These are phyloP conservation scores for Uria lomvia DNA, from an alignment of 2,113 vertebrate genomes.

Conservation along the genomic window DNA sequence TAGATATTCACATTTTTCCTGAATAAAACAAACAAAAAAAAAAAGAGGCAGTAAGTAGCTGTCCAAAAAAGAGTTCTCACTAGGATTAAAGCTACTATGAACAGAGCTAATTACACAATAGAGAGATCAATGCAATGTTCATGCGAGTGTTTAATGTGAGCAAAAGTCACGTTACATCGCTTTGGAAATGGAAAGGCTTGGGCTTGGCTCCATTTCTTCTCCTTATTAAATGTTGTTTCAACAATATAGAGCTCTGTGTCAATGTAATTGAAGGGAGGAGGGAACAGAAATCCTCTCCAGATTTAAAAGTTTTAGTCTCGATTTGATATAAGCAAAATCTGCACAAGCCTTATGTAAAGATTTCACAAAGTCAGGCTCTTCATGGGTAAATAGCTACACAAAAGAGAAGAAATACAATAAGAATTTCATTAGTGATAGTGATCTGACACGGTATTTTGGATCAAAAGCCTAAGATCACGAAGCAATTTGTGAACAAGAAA, in stretches of 20 bases:
- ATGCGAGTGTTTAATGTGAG: neutral
- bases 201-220: neutral
- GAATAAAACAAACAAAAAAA: neutral
- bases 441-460: neutral
- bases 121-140: neutral
- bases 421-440: neutral
- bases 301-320: neutral
- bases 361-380: neutral
- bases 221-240: neutral
- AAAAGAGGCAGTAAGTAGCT: neutral
- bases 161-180: neutral
- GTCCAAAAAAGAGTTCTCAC: neutral
- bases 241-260: neutral
- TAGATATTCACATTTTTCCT: neutral
- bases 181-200: neutral
- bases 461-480: neutral
- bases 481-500: neutral
- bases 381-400: neutral
- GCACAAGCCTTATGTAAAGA: neutral
- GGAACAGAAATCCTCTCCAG: neutral
- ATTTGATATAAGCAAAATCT: neutral
- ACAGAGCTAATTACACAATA: neutral
- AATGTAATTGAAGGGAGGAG: neutral
- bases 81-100: neutral
- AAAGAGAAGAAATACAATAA: neutral